phyloP scores from a whole-genome alignment of 2,888 invertebrate species.

The Onthophagus sagittarius region DNA sequence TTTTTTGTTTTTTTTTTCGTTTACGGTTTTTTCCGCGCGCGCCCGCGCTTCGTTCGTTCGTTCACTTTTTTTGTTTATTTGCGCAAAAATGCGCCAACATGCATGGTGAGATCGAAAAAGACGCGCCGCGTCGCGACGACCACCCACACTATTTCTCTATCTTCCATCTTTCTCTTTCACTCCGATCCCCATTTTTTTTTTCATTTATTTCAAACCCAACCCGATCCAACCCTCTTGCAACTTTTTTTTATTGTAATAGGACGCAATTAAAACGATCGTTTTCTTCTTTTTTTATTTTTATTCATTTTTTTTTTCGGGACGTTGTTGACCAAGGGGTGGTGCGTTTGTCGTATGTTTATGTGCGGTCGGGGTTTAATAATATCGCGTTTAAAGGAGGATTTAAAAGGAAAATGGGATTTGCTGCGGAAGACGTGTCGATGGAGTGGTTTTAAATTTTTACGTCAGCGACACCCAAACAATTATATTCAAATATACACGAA shows the following conservation, averaged over 20 bases:
- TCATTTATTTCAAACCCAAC: background rate
- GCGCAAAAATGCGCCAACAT: slow-evolving; percentile 32
- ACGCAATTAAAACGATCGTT: background rate
- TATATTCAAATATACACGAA: too few relatives aligned
- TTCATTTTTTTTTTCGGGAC: background rate
- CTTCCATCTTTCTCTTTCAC: background rate
- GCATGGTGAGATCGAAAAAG: slow-evolving; percentile 22
- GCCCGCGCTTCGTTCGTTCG: slow-evolving; percentile 1
- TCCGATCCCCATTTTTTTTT: background rate
- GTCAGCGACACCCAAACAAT: background rate
- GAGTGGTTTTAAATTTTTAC: background rate
- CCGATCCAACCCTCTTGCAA: background rate
- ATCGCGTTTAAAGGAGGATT: background rate
- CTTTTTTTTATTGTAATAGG: background rate
- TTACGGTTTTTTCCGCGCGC: slow-evolving; percentile 28
- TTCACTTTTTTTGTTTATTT: slow-evolving; percentile 34
- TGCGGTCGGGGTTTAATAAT: background rate
- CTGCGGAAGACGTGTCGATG: background rate
- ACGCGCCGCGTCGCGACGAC: background rate
- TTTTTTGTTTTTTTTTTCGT: slow-evolving; percentile 52
- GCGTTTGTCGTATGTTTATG: background rate
- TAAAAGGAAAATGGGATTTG: background rate
- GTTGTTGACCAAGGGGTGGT: background rate
- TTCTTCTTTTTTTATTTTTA: background rate
- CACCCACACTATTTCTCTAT: background rate